Conservation (phyloP, 1,140 invertebrate species). For the Antheraea pernyi region DNA sequence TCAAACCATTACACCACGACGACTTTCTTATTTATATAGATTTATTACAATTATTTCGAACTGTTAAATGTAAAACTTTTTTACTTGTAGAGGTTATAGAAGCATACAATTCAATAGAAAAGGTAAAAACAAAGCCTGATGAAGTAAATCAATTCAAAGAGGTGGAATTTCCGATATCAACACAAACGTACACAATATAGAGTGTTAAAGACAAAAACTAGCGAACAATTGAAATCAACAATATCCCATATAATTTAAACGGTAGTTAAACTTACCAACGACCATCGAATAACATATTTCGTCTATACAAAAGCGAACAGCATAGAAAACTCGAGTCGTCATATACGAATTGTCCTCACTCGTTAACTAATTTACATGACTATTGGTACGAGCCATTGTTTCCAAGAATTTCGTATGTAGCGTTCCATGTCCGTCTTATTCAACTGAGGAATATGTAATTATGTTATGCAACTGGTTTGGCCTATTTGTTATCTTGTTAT, state of each 20-base stretch:
- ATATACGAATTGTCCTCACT: conserved; percentile 9
- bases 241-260: background rate
- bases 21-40: no score
- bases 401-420: conserved; percentile 3
- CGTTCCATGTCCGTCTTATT: background rate
- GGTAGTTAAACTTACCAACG: conserved; percentile 7
- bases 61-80: no score
- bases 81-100: no score
- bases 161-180: background rate
- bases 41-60: no score
- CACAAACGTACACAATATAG: background rate
- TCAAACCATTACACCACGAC: no score
- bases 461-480: conserved; percentile 14
- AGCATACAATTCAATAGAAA: no score
- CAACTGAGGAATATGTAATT: conserved; percentile 12
- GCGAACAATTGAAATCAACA: background rate
- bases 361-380: conserved; percentile 11
- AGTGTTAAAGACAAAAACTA: background rate
- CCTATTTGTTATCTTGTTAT: conserved; percentile 10
- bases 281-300: conserved; percentile 5
- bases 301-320: conserved; percentile 1
- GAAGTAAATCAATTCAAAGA: no score
- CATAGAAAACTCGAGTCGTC: conserved; percentile 7
- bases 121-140: no score
- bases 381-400: conserved; percentile 11